Base-by-base conservation (phyloP, 2,113 vertebrate species). In the Sinocyclocheilus grahami region DNA sequence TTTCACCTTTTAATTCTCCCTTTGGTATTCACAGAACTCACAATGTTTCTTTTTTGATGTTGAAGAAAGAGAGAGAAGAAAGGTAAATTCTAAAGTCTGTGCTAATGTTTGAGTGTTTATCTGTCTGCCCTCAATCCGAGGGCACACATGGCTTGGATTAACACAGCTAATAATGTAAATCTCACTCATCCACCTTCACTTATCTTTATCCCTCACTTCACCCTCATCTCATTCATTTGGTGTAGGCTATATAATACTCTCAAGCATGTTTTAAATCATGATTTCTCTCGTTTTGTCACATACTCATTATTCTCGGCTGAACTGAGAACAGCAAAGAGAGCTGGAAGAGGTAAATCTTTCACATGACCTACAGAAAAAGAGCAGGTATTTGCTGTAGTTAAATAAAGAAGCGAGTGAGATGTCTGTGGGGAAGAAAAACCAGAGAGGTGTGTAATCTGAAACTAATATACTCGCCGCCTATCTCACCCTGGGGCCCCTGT, bases 31-130 rank as follows among this genome's bases (percentile, higher is more conserved):
- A 18, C 91, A 95, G 94, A 63, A 93, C 84, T 91, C 94, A 11
- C 89, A 94, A 24, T 94, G 94, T 74, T 95, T 94, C 89, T 95
- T 95, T 79, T 94, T 91, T 82, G 90, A 92, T 65, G 79, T 91
- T 18, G 93, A 94, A 46, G 89, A 85, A 30, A 89, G 87, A 51
- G 92, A 95, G 5, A 88, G 88, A 74, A 92, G 87, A 86, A 94
- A 95, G 93, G 93, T 95, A 86, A 87, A 90, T n/a, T 30, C 8
- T n/a, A 27, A 72, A 48, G 30, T 53, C 6, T 85, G 2, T 58
- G 18, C 22, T 69, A 42, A 53, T 77, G 71, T 78, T 55, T 88
- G 14, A n/a, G 33, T 24, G 46, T 86, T 58, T 86, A 62, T 86
- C 39, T 78, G 5, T 72, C 82, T 82, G 84, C 48, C 80, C 85